Percentiles rank a stretch among this genome's conserved stretches.
Conservation (phyloP, 2,797 vertebrate genomes). For the Hemitrygon akajei region DNA sequence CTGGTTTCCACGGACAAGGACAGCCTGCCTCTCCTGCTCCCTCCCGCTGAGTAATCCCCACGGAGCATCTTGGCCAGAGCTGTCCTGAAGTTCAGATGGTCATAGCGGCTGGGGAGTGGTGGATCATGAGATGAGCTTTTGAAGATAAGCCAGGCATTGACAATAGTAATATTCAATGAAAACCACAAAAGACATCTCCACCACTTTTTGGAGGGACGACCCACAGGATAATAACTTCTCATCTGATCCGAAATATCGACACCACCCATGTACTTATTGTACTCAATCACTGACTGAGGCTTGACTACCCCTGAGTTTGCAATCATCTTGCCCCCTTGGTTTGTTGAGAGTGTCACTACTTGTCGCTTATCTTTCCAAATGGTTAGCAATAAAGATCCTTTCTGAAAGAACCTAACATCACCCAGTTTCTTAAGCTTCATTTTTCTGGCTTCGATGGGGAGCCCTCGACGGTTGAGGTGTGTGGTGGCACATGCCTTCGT, state of each 20-base stretch:
- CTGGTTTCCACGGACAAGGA: constrained; percentile 66
- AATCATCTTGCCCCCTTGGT: constrained; percentile 45
- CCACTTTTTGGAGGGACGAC: constrained; percentile 71
- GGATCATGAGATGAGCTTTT: constrained; percentile 60
- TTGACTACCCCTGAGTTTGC: constrained; percentile 52
- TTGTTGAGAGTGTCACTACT: constrained; percentile 42
- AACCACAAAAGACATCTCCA: constrained; percentile 79
- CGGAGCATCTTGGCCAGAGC: constrained; percentile 71
- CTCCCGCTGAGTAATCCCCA: constrained; percentile 58
- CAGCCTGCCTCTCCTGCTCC: constrained; percentile 63
- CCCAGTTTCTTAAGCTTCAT: constrained; percentile 58
- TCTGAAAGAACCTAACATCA: constrained; percentile 70
- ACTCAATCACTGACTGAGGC: constrained; percentile 65
- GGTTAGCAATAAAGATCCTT: constrained; percentile 68
- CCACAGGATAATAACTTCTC: constrained; percentile 72
- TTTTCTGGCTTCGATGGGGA: constrained; percentile 64
- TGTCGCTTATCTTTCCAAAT: constrained; percentile 61
- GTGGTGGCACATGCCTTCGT: constrained; percentile 67
- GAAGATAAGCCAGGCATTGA: constrained; percentile 67
- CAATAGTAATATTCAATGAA: constrained; percentile 70
- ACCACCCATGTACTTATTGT: constrained; percentile 74
- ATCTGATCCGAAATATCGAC: constrained; percentile 71
- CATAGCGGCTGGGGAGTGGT: constrained; percentile 50
- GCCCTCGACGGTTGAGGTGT: constrained; percentile 59
- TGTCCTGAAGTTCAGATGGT: constrained; percentile 70